These are phyloP conservation scores for Sycophila sp. DNA, from an alignment of 1,140 invertebrate species.

Conservation along the genomic window DNA sequence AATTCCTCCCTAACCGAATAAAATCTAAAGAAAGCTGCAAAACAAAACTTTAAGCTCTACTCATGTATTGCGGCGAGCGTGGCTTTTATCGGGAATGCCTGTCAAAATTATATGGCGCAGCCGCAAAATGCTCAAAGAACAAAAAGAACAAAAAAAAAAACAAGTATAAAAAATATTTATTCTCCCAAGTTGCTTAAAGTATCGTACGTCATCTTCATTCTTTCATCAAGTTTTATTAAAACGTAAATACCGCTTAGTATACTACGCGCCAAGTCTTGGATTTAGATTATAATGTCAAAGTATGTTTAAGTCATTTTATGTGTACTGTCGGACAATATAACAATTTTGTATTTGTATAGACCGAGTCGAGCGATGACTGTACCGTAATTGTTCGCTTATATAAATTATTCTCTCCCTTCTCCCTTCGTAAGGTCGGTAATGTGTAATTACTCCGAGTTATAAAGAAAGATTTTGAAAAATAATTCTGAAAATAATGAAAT, in stretches of 20 bases:
- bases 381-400: conserved; percentile 39
- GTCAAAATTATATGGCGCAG: neutral
- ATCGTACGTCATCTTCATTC: conserved; percentile 26
- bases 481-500: neutral
- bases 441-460: neutral
- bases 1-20: too few species aligned
- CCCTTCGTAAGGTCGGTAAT: neutral
- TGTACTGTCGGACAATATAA: conserved; percentile 62
- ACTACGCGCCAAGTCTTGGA: conserved; percentile 50
- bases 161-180: conserved; percentile 24
- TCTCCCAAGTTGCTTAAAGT: conserved; percentile 28
- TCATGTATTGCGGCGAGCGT: neutral
- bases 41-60: conserved; percentile 9
- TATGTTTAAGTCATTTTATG: conserved; percentile 55
- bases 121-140: neutral
- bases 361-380: conserved; percentile 47
- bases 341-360: conserved; percentile 64
- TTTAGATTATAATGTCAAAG: conserved; percentile 48
- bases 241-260: conserved; percentile 48
- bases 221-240: conserved; percentile 50
- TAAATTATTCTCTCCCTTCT: conserved; percentile 34
- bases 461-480: neutral
- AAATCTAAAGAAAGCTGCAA: neutral
- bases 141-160: conserved; percentile 14
- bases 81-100: conserved; percentile 5